phyloP scores from a whole-genome alignment of 2,888 invertebrate species.

The Autographa gamma region DNA sequence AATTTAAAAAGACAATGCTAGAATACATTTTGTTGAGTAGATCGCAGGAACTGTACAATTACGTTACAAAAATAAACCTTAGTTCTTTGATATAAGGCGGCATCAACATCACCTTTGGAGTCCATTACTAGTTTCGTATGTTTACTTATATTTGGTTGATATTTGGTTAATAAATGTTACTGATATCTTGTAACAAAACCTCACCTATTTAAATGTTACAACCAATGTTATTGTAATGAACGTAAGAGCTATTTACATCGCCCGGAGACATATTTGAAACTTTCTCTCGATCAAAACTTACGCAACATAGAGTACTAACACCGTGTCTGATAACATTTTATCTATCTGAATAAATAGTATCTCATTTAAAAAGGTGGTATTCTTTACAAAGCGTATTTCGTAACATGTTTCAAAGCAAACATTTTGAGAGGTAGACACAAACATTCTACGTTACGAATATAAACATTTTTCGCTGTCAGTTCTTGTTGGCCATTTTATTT shows the following conservation, averaged over 20 bases:
- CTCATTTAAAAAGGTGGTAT: conserved; percentile 28
- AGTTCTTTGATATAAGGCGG: not conserved
- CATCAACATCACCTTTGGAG: not conserved
- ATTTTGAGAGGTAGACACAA: conserved; percentile 3
- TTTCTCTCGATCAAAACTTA: conserved; percentile 59
- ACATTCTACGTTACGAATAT: conserved; percentile 6
- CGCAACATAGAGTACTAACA: conserved; percentile 37
- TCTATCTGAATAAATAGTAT: conserved; percentile 43
- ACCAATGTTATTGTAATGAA: conserved; percentile 38
- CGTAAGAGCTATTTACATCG: conserved; percentile 37
- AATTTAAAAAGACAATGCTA: not conserved
- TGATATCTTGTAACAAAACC: conserved; percentile 10
- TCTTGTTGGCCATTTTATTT: conserved; percentile 12
- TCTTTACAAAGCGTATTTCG: conserved; percentile 32
- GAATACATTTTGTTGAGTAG: not conserved
- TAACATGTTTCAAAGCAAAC: conserved; percentile 21
- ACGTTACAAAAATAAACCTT: not conserved
- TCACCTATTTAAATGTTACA: conserved; percentile 38
- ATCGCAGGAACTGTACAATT: not conserved
- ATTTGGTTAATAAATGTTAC: conserved; percentile 12
- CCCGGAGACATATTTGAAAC: conserved; percentile 51
- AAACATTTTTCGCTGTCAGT: conserved; percentile 14
- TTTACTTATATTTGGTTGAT: no score
- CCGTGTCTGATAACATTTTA: conserved; percentile 52
- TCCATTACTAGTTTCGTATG: not conserved